These are phyloP conservation scores for Torymus texanus DNA, from an alignment of 2,888 invertebrate genomes.

Conservation along the genomic window DNA sequence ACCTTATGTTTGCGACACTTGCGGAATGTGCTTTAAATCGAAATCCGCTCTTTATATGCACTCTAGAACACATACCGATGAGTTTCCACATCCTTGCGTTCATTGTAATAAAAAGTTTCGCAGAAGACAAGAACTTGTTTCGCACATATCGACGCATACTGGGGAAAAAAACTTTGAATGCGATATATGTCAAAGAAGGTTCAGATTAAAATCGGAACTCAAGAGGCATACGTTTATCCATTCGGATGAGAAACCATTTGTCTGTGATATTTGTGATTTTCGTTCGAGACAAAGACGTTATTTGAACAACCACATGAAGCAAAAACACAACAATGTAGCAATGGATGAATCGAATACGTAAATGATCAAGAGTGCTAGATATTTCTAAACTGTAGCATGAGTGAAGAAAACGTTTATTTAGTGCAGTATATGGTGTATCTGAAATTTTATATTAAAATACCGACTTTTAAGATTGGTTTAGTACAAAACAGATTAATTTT, in stretches of 20 bases:
- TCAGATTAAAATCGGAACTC: slow-evolving; percentile 79
- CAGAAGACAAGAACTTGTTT: slow-evolving; percentile 77
- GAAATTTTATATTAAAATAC: no score
- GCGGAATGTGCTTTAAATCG: slow-evolving; percentile 75
- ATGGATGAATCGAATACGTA: no score
- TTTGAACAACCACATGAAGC: slow-evolving; percentile 77
- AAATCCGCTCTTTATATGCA: slow-evolving; percentile 76
- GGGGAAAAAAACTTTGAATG: slow-evolving; percentile 78
- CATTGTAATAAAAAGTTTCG: slow-evolving; percentile 78
- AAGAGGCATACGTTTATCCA: slow-evolving; percentile 78
- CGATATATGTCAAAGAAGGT: slow-evolving; percentile 76
- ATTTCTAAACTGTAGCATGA: no score
- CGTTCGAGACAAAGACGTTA: slow-evolving; percentile 78
- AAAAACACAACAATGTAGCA: slow-evolving; percentile 73
- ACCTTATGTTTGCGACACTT: slow-evolving; percentile 75
- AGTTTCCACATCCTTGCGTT: slow-evolving; percentile 74
- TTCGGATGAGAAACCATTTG: slow-evolving; percentile 76
- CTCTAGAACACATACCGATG: slow-evolving; percentile 75
- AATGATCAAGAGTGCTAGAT: no score
- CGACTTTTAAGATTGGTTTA: no score
- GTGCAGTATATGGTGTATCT: no score
- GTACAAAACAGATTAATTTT: no score
- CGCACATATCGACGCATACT: slow-evolving; percentile 78
- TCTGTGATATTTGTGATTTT: slow-evolving; percentile 75
- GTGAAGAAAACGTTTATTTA: no score